Conservation (phyloP, 2,888 invertebrate species). For the Coelopa pilipes region DNA sequence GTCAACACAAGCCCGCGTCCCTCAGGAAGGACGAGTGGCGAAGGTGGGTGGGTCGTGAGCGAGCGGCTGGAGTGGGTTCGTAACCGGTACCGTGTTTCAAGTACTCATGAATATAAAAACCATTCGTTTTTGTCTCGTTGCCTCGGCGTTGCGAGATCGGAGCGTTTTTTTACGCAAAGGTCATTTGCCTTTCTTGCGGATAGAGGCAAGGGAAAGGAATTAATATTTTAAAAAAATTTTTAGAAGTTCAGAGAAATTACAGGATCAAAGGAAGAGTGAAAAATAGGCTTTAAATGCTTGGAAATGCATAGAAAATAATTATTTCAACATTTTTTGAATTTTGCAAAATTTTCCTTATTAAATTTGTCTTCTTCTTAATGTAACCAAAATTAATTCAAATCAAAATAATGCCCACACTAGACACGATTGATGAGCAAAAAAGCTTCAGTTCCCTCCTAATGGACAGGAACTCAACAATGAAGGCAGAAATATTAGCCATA, state of each 20-base stretch:
- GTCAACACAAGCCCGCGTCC: not conserved
- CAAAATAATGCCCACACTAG: too few species aligned
- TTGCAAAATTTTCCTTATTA: not conserved
- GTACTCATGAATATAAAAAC: constrained; percentile 14
- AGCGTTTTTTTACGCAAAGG: not conserved
- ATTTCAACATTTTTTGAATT: not conserved
- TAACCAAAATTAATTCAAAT: not conserved
- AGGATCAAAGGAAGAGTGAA: too few species aligned
- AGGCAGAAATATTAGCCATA: too few species aligned
- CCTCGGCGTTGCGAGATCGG: not conserved
- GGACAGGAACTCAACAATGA: too few species aligned
- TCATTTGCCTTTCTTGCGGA: not conserved
- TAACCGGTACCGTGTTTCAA: not conserved
- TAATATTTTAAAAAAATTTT: too few species aligned
- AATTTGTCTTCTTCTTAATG: not conserved
- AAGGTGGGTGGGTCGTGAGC: not conserved
- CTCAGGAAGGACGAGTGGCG: not conserved
- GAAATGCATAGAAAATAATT: too few species aligned
- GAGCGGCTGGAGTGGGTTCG: not conserved
- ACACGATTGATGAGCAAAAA: too few species aligned
- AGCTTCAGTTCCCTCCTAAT: too few species aligned
- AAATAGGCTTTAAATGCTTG: too few species aligned
- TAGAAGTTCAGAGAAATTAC: too few species aligned
- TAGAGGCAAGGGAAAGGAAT: not conserved
- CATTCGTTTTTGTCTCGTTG: not conserved